A percentile compares a stretch with the other conserved stretches of the same genome.
These are phyloP conservation scores for Stegodyphus mimosarum DNA, from an alignment of 1,140 invertebrate species.

Conservation along the genomic window DNA sequence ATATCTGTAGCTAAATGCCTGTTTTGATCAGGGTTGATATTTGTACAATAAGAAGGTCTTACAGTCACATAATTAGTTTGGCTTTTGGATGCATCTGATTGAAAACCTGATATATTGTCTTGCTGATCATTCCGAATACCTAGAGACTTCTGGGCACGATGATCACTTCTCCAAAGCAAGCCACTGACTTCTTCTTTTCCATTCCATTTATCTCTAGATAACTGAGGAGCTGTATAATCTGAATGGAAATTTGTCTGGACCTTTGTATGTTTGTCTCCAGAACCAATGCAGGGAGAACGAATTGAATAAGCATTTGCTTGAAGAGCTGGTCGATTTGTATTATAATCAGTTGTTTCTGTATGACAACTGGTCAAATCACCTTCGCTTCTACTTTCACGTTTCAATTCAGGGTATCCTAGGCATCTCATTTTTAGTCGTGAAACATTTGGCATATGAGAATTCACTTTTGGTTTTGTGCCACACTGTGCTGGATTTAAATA, in stretches of 20 bases:
- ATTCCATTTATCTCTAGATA: background rate
- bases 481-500: slow-evolving; percentile 19
- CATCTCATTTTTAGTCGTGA: slow-evolving; percentile 34
- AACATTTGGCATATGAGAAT: slow-evolving; percentile 1
- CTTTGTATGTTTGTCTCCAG: background rate
- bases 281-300: background rate
- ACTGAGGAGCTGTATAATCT: background rate
- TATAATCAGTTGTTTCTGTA: slow-evolving; percentile 23
- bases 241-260: background rate
- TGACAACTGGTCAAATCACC: slow-evolving; percentile 52
- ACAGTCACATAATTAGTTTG: background rate
- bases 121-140: background rate
- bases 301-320: background rate
- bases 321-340: background rate
- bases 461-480: slow-evolving; percentile 31
- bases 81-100: slow-evolving; percentile 18
- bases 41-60: slow-evolving; percentile 25
- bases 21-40: slow-evolving; percentile 36
- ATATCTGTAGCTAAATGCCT: slow-evolving; percentile 1
- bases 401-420: slow-evolving; percentile 27
- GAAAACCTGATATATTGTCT: background rate
- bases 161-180: background rate
- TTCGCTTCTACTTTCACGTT: slow-evolving; percentile 53
- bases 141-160: background rate
- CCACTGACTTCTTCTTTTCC: background rate